phyloP scores from a whole-genome alignment of 2,888 invertebrate species.

The Camponotus fellah region DNA sequence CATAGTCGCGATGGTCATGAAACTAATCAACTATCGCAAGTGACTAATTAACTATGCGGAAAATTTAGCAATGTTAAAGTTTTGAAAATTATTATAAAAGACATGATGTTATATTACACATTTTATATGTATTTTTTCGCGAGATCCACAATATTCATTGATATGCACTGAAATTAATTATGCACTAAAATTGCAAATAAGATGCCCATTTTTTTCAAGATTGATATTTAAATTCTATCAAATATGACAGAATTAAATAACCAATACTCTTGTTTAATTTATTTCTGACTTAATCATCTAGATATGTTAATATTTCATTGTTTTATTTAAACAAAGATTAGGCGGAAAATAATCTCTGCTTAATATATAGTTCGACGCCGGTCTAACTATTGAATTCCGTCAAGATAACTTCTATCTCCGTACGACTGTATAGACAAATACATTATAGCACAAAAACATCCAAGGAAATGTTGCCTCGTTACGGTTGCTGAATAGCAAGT shows the following conservation, averaged over 20 bases:
- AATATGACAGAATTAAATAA: neutral
- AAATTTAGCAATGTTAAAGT: conserved; percentile 3
- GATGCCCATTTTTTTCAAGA: neutral
- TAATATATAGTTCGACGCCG: conserved; percentile 2
- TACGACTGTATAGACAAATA: conserved; percentile 40
- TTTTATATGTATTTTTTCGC: neutral
- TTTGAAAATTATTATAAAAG: neutral
- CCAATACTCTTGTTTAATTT: neutral
- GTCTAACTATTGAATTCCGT: conserved; percentile 13
- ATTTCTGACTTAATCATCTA: neutral
- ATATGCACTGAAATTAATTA: neutral
- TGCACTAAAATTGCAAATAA: conserved; percentile 11
- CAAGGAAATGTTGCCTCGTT: conserved; percentile 44
- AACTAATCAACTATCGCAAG: conserved; percentile 10
- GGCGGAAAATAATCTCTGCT: neutral
- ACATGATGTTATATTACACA: neutral
- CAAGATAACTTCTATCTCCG: conserved; percentile 49
- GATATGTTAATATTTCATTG: neutral
- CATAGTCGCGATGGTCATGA: neutral
- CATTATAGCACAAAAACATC: conserved; percentile 49
- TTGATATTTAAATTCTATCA: neutral
- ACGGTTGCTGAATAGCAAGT: conserved; percentile 59
- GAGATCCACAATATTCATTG: neutral
- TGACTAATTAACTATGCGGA: neutral
- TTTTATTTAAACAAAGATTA: neutral